Conservation (phyloP, 1,140 invertebrate species). For the Melanaphis sacchari region DNA sequence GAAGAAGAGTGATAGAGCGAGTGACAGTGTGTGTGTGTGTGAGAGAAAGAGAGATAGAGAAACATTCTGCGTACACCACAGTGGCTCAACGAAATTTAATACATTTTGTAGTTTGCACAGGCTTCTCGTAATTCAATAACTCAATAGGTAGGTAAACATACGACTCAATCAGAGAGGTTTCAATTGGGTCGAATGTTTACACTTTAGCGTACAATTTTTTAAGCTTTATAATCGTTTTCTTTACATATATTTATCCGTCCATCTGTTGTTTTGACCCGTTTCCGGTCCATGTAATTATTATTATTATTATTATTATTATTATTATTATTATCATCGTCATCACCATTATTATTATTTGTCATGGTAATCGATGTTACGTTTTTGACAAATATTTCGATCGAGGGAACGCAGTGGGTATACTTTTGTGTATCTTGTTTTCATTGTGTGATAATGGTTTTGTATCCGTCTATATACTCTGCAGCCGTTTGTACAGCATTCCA, state of each 20-base stretch:
- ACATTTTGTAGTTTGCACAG: slow-evolving; percentile 48
- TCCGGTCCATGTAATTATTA: not conserved
- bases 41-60: not conserved
- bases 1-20: no score
- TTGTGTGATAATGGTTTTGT: slow-evolving; percentile 6
- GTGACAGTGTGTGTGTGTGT: no score
- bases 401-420: not conserved
- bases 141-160: slow-evolving; percentile 40
- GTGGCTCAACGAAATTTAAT: slow-evolving; percentile 47
- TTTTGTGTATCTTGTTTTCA: not conserved
- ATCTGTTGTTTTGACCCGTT: not conserved
- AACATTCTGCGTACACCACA: not conserved
- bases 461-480: not conserved
- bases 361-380: not conserved
- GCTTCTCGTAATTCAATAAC: slow-evolving; percentile 51
- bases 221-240: not conserved
- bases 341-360: no score
- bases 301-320: not conserved
- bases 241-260: not conserved
- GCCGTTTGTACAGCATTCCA: slow-evolving; percentile 5
- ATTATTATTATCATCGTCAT: not conserved
- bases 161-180: slow-evolving; percentile 49
- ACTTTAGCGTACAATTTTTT: not conserved
- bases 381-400: slow-evolving; percentile 31
- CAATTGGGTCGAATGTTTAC: slow-evolving; percentile 36